Evolutionary conservation across 2,113 vertebrate genomes (phyloP).

Genomic region (Holacanthus passer): DNA sequence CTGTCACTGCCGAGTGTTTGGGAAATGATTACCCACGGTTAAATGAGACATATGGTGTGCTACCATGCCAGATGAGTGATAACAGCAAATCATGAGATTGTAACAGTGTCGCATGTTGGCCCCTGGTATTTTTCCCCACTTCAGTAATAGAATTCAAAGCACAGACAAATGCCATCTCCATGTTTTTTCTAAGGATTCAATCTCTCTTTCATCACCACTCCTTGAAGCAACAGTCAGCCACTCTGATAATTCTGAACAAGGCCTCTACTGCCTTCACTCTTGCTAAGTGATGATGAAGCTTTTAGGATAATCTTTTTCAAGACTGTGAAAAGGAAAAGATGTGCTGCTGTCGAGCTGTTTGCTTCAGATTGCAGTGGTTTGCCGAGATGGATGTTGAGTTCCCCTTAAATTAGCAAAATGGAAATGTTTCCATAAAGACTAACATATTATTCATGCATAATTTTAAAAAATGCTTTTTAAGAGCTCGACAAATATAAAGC

Average conservation of each 20-base stretch:
- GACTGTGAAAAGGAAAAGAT: background rate
- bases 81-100: background rate
- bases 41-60: background rate
- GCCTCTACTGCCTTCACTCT: background rate
- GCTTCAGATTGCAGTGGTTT: background rate
- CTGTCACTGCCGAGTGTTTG: constrained; percentile 25
- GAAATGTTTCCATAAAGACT: background rate
- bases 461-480: no score
- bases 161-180: background rate
- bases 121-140: background rate
- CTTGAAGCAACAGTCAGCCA: background rate
- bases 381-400: background rate
- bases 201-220: constrained; percentile 1
- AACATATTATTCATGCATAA: no score
- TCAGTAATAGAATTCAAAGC: background rate
- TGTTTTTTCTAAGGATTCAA: constrained; percentile 2
- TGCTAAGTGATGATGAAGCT: background rate
- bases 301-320: constrained; percentile 9
- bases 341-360: background rate
- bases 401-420: background rate
- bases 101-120: background rate
- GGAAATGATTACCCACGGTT: constrained; percentile 15
- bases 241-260: constrained; percentile 7
- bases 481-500: no score
- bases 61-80: background rate